phyloP scores from a whole-genome alignment of 1,140 invertebrate genomes.

The Zaprionus davidi region DNA sequence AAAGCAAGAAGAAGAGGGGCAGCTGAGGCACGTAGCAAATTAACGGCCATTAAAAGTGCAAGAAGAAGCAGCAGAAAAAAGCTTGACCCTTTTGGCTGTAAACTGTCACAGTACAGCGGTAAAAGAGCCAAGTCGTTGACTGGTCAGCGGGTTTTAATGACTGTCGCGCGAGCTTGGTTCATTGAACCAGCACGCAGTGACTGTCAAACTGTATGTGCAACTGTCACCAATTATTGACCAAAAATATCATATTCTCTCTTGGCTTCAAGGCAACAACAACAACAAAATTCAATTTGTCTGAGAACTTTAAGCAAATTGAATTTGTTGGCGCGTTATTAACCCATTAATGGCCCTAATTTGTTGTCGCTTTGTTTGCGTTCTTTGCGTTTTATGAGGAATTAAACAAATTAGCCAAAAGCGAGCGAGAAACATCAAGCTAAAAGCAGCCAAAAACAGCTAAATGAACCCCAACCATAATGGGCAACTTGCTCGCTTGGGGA shows the following conservation, averaged over 20 bases:
- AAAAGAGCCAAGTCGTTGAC: slow-evolving; percentile 7
- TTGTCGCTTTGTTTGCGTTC: slow-evolving; percentile 5
- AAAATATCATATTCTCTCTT: not conserved
- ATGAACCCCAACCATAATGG: not conserved
- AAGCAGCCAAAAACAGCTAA: slow-evolving; percentile 4
- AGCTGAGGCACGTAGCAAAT: not conserved
- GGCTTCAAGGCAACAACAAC: not conserved
- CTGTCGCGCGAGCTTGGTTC: not conserved
- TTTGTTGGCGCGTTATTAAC: slow-evolving; percentile 3
- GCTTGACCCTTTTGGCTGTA: slow-evolving; percentile 6
- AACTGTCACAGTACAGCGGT: slow-evolving; percentile 7
- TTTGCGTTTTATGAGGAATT: slow-evolving; percentile 3
- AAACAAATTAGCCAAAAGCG: slow-evolving; percentile 6
- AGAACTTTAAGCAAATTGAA: not conserved
- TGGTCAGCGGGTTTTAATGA: slow-evolving; percentile 5
- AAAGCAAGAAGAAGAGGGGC: not conserved
- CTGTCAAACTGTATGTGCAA: not conserved
- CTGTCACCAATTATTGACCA: not conserved
- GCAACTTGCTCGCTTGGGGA: not conserved
- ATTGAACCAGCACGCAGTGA: not conserved
- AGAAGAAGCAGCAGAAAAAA: not conserved
- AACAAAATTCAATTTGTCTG: not conserved
- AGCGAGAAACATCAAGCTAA: not conserved
- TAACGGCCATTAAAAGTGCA: not conserved
- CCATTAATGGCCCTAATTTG: slow-evolving; percentile 6